Conservation (phyloP, 2,113 vertebrate genomes). For the Sclerurus mexicanus region DNA sequence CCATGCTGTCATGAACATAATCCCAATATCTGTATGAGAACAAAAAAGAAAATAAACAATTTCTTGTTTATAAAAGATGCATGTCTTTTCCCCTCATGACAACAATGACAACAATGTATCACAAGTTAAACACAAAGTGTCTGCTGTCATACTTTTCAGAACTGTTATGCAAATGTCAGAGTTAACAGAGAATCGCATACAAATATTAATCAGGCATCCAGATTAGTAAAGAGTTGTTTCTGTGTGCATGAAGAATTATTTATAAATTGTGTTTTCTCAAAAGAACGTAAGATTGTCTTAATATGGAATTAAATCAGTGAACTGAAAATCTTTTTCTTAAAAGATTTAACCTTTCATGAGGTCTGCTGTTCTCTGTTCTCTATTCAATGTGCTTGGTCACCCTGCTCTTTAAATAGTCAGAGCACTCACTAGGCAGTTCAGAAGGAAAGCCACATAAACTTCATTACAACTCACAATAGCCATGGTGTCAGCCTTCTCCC, state of each 20-base stretch:
- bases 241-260: background rate
- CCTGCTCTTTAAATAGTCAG: background rate
- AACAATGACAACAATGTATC: background rate
- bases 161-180: background rate
- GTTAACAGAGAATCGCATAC: background rate
- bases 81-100: background rate
- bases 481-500: background rate
- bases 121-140: background rate
- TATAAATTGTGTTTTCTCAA: background rate
- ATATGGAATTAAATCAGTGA: background rate
- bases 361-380: background rate
- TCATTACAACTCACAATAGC: background rate
- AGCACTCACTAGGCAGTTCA: background rate
- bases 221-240: background rate
- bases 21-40: background rate
- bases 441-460: background rate
- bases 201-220: background rate
- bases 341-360: background rate
- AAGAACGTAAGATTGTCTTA: background rate
- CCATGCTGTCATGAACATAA: background rate
- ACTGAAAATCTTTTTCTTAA: background rate
- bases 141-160: background rate
- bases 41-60: background rate
- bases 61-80: background rate
- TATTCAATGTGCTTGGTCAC: background rate